A percentile compares a stretch with the other conserved stretches of the same genome.
Evolutionary conservation across 2,888 invertebrate species (phyloP).

Genomic region (Dynastes maya): DNA sequence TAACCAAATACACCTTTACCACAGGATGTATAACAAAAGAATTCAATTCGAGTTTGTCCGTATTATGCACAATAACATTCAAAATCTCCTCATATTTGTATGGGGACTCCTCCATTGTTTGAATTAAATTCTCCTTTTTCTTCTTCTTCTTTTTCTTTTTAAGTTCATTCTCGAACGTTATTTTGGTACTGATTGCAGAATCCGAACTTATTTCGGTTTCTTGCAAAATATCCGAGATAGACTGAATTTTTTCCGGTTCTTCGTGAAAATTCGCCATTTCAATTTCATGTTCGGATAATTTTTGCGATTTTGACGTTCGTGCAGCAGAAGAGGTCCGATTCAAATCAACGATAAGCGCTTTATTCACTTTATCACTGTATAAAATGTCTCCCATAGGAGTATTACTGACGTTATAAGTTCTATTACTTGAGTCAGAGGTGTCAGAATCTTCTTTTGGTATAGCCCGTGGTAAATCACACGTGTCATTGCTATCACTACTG

Average conservation of each 20-base stretch:
- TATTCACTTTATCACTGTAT: constrained; percentile 54
- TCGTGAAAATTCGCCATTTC: constrained; percentile 49
- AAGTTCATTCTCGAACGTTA: constrained; percentile 53
- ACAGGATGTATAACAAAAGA: constrained; percentile 76
- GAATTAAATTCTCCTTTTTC: constrained; percentile 26
- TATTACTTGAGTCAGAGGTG: constrained; percentile 31
- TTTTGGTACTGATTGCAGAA: constrained; percentile 38
- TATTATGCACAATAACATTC: constrained; percentile 73
- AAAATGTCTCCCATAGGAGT: constrained; percentile 58
- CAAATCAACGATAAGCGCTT: constrained; percentile 24
- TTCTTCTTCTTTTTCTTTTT: constrained; percentile 51
- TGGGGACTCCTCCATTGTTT: constrained; percentile 26
- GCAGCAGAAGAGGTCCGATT: constrained; percentile 11
- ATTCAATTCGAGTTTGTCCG: constrained; percentile 75
- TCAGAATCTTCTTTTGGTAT: constrained; percentile 21
- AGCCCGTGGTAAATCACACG: constrained; percentile 15
- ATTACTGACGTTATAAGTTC: constrained; percentile 53
- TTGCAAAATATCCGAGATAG: constrained; percentile 29
- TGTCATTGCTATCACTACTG: constrained; percentile 21
- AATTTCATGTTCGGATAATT: constrained; percentile 43
- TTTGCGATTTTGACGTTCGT: constrained; percentile 32
- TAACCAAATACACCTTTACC: constrained; percentile 76
- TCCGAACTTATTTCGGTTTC: constrained; percentile 42
- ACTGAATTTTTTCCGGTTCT: constrained; percentile 13
- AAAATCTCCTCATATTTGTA: constrained; percentile 67